Percentiles rank a stretch among this genome's conserved stretches.
Evolutionary conservation across 2,888 invertebrate genomes (phyloP).

Genomic region (Drosophila subquinaria): DNA sequence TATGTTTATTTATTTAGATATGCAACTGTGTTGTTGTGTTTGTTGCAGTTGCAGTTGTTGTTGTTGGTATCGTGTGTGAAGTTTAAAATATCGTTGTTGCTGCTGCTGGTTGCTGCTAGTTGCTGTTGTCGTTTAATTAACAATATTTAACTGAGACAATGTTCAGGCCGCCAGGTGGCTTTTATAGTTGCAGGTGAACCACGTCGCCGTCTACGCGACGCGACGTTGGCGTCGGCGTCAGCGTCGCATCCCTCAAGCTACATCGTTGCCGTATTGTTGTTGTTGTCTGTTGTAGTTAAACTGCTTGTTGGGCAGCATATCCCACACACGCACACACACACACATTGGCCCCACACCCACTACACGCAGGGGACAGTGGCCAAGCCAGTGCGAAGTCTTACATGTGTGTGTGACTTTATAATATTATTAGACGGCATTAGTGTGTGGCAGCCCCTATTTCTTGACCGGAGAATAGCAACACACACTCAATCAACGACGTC

Average conservation of each 20-base stretch:
- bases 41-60: neutral
- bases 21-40: slow-evolving; percentile 10
- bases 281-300: slow-evolving; percentile 15
- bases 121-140: slow-evolving; percentile 69
- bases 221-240: slow-evolving; percentile 20
- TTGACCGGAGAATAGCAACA: slow-evolving; percentile 22
- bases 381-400: slow-evolving; percentile 58
- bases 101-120: slow-evolving; percentile 15
- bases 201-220: slow-evolving; percentile 19
- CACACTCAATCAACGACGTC: neutral
- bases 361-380: slow-evolving; percentile 16
- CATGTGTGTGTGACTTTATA: slow-evolving; percentile 58
- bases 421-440: slow-evolving; percentile 70
- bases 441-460: slow-evolving; percentile 22
- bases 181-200: slow-evolving; percentile 71
- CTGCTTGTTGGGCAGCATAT: slow-evolving; percentile 27
- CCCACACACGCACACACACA: slow-evolving; percentile 7
- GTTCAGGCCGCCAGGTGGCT: slow-evolving; percentile 59
- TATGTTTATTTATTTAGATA: slow-evolving; percentile 4
- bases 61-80: neutral
- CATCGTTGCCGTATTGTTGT: slow-evolving; percentile 21
- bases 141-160: slow-evolving; percentile 78
- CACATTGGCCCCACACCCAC: slow-evolving; percentile 1
- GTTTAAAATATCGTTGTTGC: slow-evolving; percentile 1
- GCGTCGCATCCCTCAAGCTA: slow-evolving; percentile 50